These are phyloP conservation scores for Zaprionus africanus DNA, from an alignment of 1,140 invertebrate genomes.

Conservation along the genomic window DNA sequence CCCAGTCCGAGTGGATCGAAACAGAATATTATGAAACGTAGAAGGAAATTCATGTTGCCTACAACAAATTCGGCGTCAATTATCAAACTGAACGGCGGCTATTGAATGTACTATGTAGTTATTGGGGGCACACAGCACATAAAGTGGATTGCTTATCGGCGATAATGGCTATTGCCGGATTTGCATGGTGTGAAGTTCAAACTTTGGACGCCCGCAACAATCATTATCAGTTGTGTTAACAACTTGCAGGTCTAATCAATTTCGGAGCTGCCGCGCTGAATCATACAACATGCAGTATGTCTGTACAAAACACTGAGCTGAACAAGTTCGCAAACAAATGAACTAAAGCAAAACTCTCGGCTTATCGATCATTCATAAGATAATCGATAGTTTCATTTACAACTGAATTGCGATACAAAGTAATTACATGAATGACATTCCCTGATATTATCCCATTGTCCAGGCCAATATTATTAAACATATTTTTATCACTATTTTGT, in stretches of 20 bases:
- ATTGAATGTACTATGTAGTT: slow-evolving; percentile 32
- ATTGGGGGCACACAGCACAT: slow-evolving; percentile 20
- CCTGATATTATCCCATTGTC: not conserved
- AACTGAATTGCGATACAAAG: not conserved
- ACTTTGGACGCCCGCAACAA: slow-evolving; percentile 34
- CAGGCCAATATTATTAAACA: too few species aligned
- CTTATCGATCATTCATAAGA: not conserved
- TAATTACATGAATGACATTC: not conserved
- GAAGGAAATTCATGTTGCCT: slow-evolving; percentile 70
- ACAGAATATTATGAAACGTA: slow-evolving; percentile 75
- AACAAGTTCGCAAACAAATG: slow-evolving; percentile 8
- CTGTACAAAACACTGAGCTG: slow-evolving; percentile 6
- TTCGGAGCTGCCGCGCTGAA: slow-evolving; percentile 15
- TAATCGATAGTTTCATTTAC: not conserved
- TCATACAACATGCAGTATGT: slow-evolving; percentile 21
- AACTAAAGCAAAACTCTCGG: not conserved
- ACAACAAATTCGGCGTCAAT: slow-evolving; percentile 19
- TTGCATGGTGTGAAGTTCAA: slow-evolving; percentile 53
- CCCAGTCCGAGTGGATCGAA: slow-evolving; percentile 78
- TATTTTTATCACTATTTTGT: too few species aligned
- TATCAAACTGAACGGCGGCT: slow-evolving; percentile 28
- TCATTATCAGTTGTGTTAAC: slow-evolving; percentile 52
- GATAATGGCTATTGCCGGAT: slow-evolving; percentile 37
- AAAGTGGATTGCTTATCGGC: slow-evolving; percentile 35
- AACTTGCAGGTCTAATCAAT: slow-evolving; percentile 38